Evolutionary conservation across 1,140 invertebrate species (phyloP).

Genomic region (Scaptomyza graminum): DNA sequence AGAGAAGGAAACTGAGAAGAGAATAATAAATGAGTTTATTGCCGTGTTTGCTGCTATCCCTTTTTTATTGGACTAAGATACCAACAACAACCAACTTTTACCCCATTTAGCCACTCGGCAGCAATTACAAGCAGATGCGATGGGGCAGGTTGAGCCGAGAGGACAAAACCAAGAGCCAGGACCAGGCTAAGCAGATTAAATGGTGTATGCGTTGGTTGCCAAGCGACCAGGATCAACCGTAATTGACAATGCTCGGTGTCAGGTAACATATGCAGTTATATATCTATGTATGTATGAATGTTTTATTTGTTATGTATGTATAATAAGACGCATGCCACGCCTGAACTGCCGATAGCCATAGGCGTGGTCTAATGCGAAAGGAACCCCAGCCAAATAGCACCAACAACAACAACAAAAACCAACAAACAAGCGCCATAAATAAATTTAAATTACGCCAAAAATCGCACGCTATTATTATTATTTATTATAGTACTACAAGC

Average conservation of each 20-base stretch:
- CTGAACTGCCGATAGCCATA: constrained; percentile 32
- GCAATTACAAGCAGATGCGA: constrained; percentile 34
- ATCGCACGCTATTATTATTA: constrained; percentile 80
- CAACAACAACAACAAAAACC: neutral
- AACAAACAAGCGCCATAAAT: constrained; percentile 74
- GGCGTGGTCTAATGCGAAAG: constrained; percentile 1
- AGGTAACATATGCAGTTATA: no score
- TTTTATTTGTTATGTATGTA: neutral
- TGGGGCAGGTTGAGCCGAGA: constrained; percentile 46
- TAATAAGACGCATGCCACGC: constrained; percentile 20
- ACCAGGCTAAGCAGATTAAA: constrained; percentile 70
- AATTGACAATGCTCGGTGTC: constrained; percentile 1
- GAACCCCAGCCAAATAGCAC: constrained; percentile 23
- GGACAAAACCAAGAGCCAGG: neutral
- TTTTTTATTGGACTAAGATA: no score
- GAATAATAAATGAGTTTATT: neutral
- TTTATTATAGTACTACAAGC: constrained; percentile 74
- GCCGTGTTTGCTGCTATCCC: neutral
- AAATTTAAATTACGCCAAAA: constrained; percentile 80
- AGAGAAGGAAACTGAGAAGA: no score
- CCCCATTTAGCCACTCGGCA: neutral
- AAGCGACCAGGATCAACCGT: constrained; percentile 67
- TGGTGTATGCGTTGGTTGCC: constrained; percentile 60
- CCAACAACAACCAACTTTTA: neutral
- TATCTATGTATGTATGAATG: neutral